These are phyloP conservation scores for Bovichtus variegatus DNA, from an alignment of 2,797 vertebrate genomes.

Conservation along the genomic window DNA sequence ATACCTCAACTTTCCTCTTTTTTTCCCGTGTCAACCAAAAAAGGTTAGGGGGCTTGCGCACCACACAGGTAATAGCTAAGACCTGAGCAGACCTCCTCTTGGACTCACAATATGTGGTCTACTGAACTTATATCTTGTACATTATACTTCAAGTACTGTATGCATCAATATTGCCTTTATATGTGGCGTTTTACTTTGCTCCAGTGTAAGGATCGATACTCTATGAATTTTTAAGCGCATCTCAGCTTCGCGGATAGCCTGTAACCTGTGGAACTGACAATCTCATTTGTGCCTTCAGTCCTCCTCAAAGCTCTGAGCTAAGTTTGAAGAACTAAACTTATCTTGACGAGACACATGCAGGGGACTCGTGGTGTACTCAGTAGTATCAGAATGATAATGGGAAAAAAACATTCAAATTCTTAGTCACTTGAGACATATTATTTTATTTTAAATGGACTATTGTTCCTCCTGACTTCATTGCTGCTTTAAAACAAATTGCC, in stretches of 20 bases:
- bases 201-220: conserved; percentile 80
- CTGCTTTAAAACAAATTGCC: conserved; percentile 29
- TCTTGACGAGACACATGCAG: conserved; percentile 29
- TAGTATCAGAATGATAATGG: conserved; percentile 25
- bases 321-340: conserved; percentile 58
- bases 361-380: conserved; percentile 7
- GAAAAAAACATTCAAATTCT: conserved; percentile 4
- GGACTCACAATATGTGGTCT: conserved; percentile 36
- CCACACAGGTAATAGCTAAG: conserved; percentile 30
- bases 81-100: conserved; percentile 27
- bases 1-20: not conserved
- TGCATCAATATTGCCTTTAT: conserved; percentile 66
- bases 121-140: conserved; percentile 62
- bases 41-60: conserved; percentile 21
- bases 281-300: conserved; percentile 66
- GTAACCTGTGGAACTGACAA: conserved; percentile 68
- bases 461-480: not conserved
- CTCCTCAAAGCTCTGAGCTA: conserved; percentile 41
- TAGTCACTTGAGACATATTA: not conserved
- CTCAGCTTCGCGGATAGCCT: conserved; percentile 59
- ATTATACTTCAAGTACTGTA: conserved; percentile 63
- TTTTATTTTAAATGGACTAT: not conserved
- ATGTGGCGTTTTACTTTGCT: conserved; percentile 77
- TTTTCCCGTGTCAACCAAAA: conserved; percentile 1
- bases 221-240: conserved; percentile 85